Base-by-base conservation (phyloP, 2,113 vertebrate genomes). In the Eclectus roratus region DNA sequence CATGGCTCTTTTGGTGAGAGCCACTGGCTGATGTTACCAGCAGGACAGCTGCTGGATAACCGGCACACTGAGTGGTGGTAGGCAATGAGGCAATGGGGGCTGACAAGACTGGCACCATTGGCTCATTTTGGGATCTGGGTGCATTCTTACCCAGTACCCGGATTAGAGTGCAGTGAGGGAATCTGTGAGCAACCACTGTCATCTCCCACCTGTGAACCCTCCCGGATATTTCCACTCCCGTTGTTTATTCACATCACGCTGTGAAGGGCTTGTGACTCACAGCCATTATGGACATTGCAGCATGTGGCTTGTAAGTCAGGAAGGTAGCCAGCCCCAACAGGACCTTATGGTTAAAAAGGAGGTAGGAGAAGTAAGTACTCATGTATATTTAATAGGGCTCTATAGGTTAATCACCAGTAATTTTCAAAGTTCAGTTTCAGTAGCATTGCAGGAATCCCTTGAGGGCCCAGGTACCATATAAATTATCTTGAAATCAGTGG, bases 381-480 rank as follows among this genome's bases (percentile, higher is more conserved):
- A 70, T 35, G 89, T 37, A 87, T 74, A 88, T 88, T 97, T 94
- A 95, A 94, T 95, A 78, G 35, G 21, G 29, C 44, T 90, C 69
- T 91, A 68, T 18, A 93, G 80, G 70, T 93, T 92, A 94, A 96
- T 88, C 77, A 88, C 63, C 61, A 93, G 80, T 91, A 82, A 86
- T 97, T 97, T 92, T 24, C 88, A 53, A 84, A 5, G 56, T 69
- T 58, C 56, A 65, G 7, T 76, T 88, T 65, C 77, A 92, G 88
- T n/a, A 91, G 81, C 50, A 73, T 60, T 85, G 39, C 44, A 86
- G 72, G 37, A 68, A 69, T 65, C 66, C 44, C 85, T 76, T 53
- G 56, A 93, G 61, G 52, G 56, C 47, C 76, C 73, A 86, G 83
- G 65, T 86, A 90, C 41, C 52, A 69, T 31, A 81, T 65, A 86